Base-by-base conservation (phyloP, 2,888 invertebrate genomes). In the Meghimatium bilineatum region DNA sequence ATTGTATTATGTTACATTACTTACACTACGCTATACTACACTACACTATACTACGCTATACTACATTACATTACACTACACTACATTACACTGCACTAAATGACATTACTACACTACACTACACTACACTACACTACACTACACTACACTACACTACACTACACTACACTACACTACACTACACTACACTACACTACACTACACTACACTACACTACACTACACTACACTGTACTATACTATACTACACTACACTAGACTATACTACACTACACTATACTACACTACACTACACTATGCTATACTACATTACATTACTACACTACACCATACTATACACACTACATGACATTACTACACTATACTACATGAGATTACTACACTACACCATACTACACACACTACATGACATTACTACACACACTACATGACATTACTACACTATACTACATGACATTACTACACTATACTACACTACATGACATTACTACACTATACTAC, bases 51-150 rank as follows among this genome's bases (percentile, higher is more conserved):
- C 52, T 34, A 52, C 29, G 52, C n/a, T 14, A 52, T 34, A 49
- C 52, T 29, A 52, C 52, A n/a, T 2, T 34, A 75, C 75, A 75
- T 34, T 29, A 52, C 49, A 75, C 52, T 20, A 75, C 52, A 29
- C 52, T 34, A 75, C 29, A 75, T 34, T 20, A 52, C 75, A 75
- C n/a, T 29, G 52, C 75, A 26, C 29, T 34, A 49, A n/a, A 75
- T 34, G 32, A 52, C 29, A 75, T n/a, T 20, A 75, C 26, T 12
- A 1, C 75, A 75, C 49, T 52, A 32, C 75, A 75, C 75, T n/a
- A 75, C 49, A 75, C 8, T 20, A 49, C 52, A 49, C 52, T 34
- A 52, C 75, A 49, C 49, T n/a, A 75, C n/a, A 75, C 52, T 52
- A 75, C 6, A 49, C 12, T 20, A 32, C 52, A 75, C 75, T 29